Evolutionary conservation across 2,113 vertebrate genomes (phyloP), one percentile per base, ranked within the genome.

Genomic region (Brachypodius melanocephalos): DNA sequence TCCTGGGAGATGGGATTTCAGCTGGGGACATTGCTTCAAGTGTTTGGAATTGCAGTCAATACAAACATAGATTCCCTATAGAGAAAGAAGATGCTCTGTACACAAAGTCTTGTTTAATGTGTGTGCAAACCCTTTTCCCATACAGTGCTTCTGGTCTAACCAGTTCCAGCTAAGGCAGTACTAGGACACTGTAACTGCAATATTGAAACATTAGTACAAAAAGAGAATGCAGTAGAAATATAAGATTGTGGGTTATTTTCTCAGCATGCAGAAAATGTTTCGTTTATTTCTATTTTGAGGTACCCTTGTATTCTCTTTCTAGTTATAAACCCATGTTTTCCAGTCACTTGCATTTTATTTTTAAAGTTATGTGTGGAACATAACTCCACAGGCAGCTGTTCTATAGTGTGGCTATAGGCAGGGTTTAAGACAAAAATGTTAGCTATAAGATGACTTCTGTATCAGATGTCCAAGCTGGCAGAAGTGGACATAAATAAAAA

Each of bases 331-430:
- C 6, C 32, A 52, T 0, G 3, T 90, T 96, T 96, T 93, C 85
- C 93, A 94, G 63, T 62, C 78, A 74, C 82, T 95, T 91, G 82
- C 26, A 65, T 91, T 95, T 96, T 96, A 95, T 95, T 97, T 96
- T 94, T 96, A 68, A 94, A 94, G 68, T 83, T 88, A 51, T 67
- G 16, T 61, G 48, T 52, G 85, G 90, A 97, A 95, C 51, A 34
- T 95, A 91, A 96, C 76, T 86, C 91, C 75, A 52, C 40, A 52
- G 72, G 75, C 94, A 97, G 90, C 96, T 97, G 95, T 95, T 95
- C 78, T 90, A 24, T 71, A 83, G 31, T 72, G 67, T 86, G 67
- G 51, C 75, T 86, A 63, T 90, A 88, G 73, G 72, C 63, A 80
- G 88, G 63, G 25, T 95, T 91, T 96, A 90, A 85, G 43, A 63